These are phyloP conservation scores for Harmothoe impar DNA, from an alignment of 2,888 invertebrate genomes.

Conservation along the genomic window DNA sequence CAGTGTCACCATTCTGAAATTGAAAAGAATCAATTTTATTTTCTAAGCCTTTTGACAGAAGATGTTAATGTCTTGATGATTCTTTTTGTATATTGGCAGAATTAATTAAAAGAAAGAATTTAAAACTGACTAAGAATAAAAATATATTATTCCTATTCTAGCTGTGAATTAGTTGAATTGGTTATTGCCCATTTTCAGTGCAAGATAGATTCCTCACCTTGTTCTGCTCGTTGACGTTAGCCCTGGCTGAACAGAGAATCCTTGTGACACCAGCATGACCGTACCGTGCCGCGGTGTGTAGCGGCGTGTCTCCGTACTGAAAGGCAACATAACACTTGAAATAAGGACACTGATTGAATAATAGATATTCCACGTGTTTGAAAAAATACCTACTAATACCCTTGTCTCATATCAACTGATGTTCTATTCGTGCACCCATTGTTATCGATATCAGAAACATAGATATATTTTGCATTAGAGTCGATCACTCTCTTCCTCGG, in stretches of 20 bases:
- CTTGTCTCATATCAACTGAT: neutral
- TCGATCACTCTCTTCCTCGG: no score
- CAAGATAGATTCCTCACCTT: constrained; percentile 67
- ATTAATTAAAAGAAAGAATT: no score
- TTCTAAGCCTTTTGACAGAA: neutral
- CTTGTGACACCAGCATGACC: constrained; percentile 98
- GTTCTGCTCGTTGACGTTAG: constrained; percentile 93
- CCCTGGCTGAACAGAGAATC: constrained; percentile 94
- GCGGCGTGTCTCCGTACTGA: constrained; percentile 96
- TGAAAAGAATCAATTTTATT: constrained; percentile 31
- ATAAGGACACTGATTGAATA: no score
- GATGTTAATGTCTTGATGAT: no score
- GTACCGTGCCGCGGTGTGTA: constrained; percentile 97
- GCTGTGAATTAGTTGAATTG: no score
- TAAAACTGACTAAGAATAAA: no score
- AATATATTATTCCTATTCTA: no score
- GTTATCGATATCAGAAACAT: no score
- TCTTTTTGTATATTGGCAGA: neutral
- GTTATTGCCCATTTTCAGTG: no score
- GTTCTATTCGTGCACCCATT: no score
- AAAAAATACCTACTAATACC: neutral
- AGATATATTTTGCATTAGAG: no score
- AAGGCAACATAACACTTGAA: constrained; percentile 70
- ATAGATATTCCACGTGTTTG: neutral
- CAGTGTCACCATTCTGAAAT: constrained; percentile 93